Percentiles rank a stretch among this genome's conserved stretches.
These are phyloP conservation scores for Chaetura pelagica DNA, from an alignment of 2,113 vertebrate genomes.

Conservation along the genomic window DNA sequence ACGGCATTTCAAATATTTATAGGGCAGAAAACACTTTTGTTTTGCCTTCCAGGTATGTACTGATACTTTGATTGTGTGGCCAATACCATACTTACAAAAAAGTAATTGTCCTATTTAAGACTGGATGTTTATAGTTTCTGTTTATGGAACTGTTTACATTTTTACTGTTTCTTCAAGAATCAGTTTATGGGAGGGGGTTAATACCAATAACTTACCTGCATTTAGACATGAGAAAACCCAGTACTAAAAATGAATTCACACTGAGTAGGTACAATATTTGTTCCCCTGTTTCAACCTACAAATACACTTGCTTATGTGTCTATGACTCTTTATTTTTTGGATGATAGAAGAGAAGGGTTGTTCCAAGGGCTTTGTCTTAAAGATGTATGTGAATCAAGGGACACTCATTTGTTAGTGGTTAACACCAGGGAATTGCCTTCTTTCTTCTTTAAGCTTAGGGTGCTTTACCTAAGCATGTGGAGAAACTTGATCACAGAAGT, in stretches of 20 bases:
- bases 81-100: not conserved
- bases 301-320: not conserved
- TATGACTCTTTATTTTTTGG: not conserved
- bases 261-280: not conserved
- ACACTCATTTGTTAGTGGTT: not conserved
- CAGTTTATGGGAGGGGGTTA: not conserved
- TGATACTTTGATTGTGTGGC: not conserved
- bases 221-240: not conserved
- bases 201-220: not conserved
- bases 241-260: not conserved
- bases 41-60: not conserved
- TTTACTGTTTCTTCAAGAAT: not conserved
- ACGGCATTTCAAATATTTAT: constrained; percentile 4
- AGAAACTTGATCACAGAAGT: fast-evolving
- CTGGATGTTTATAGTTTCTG: not conserved
- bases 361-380: not conserved
- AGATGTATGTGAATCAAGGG: not conserved
- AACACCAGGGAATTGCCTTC: not conserved
- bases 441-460: not conserved
- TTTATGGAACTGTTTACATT: not conserved
- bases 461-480: not conserved
- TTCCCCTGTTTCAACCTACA: not conserved
- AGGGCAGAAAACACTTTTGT: not conserved
- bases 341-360: not conserved
- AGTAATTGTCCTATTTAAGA: not conserved